Evolutionary conservation across 2,113 vertebrate species (phyloP), one percentile per base, ranked within the genome.

Genomic region (Madoqua kirkii): DNA sequence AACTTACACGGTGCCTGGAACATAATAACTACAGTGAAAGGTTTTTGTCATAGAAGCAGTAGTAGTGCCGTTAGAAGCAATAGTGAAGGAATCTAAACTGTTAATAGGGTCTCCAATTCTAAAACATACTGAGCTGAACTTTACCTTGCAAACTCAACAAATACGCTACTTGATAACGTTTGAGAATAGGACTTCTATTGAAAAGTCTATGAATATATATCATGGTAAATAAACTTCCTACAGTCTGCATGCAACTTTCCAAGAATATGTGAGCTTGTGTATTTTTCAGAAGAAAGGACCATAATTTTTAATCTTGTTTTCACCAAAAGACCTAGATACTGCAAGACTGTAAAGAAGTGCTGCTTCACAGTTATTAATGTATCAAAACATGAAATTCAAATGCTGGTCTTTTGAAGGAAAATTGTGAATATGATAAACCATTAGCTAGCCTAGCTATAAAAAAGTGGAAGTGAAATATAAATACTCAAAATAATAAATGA

Each of bases 321-420:
- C 16, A 57, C 78, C 50, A 67, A 57, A 36, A 74, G 89, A 86
- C 40, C 8, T 3, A 85, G 54, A 94, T 50, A 76, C 59, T 62
- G 64, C 10, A 64, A n/a, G 87, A 85, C 64, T 79, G 3, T 36
- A n/a, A 81, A 74, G 16, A 67, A 64, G 2, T 78, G 14, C n/a
- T 62, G 21, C 54, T 82, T 93, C 84, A 93, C 3, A 92, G 36
- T 59, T 84, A 90, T 81, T 90, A 83, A 91, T 57, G 27, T 93
- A 40, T 64, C 55, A n/a, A 64, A 57, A 91, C 67, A 45, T 52
- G 57, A 96, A 92, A 81, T 48, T 78, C 23, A 52, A 64, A 88
- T 17, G 0, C 13, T 85, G 11, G 7, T 64, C 48, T 84, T 90
- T 87, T 71, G 40, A 29, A 21, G 2, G 5, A 15, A 48, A 88